phyloP scores from a whole-genome alignment of 2,113 vertebrate species.

The Mus pahari region DNA sequence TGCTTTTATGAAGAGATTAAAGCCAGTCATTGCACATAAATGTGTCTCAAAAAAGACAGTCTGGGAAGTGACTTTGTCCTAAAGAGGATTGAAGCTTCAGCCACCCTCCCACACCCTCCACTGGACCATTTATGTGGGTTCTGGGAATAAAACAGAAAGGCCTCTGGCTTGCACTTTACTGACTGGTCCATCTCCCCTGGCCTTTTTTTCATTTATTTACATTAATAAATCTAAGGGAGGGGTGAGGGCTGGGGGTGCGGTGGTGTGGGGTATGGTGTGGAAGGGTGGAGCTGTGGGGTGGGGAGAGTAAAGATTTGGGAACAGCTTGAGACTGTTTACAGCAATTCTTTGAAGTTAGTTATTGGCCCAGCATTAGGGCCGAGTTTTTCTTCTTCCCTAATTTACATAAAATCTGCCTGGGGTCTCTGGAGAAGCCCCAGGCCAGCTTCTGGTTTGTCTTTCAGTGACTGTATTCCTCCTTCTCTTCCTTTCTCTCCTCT shows the following conservation, averaged over 20 bases:
- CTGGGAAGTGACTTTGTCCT: not conserved
- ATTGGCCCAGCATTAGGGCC: not conserved
- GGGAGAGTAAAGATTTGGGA: not conserved
- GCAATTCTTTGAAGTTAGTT: not conserved
- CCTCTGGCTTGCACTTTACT: not conserved
- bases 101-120: not conserved
- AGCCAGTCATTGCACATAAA: constrained; percentile 37
- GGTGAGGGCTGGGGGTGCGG: not conserved
- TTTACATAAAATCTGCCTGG: not conserved
- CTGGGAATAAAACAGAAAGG: not conserved
- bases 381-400: not conserved
- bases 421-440: not conserved
- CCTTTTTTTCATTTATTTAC: constrained; percentile 11
- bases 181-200: not conserved
- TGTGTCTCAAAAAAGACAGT: not conserved
- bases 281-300: not conserved
- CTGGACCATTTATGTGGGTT: not conserved
- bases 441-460: not conserved
- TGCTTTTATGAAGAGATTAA: constrained; percentile 53
- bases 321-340: not conserved
- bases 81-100: not conserved
- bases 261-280: not conserved
- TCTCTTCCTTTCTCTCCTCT: not conserved
- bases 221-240: not conserved
- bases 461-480: not conserved